These are phyloP conservation scores for Scaptomyza reducta DNA, from an alignment of 2,888 invertebrate genomes.

Conservation along the genomic window DNA sequence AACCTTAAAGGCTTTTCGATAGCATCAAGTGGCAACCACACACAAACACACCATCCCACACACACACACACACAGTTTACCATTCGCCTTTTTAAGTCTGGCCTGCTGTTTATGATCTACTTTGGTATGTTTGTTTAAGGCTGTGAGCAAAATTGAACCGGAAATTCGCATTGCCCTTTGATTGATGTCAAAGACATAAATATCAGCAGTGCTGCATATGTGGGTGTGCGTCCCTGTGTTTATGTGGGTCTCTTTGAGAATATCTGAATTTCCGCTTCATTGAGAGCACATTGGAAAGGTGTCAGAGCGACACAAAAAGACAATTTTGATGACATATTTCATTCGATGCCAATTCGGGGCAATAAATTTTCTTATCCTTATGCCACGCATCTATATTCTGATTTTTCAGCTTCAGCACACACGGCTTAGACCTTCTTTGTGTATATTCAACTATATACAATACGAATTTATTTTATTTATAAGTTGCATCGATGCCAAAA, in stretches of 20 bases:
- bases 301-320: conserved; percentile 68
- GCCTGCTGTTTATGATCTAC: conserved; percentile 32
- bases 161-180: conserved; percentile 62
- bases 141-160: conserved; percentile 30
- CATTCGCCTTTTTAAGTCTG: conserved; percentile 6
- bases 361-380: conserved; percentile 67
- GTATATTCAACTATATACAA: neutral
- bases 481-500: conserved; percentile 44
- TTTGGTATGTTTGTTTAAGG: conserved; percentile 47
- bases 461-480: conserved; percentile 73
- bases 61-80: conserved; percentile 11
- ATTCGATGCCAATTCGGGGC: conserved; percentile 64
- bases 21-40: conserved; percentile 19
- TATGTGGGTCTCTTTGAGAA: conserved; percentile 25
- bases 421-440: conserved; percentile 1
- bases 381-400: conserved; percentile 30
- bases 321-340: conserved; percentile 77
- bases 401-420: conserved; percentile 33
- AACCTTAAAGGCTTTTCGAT: conserved; percentile 35
- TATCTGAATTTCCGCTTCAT: conserved; percentile 65
- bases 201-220: conserved; percentile 12
- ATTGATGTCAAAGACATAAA: conserved; percentile 70
- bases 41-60: neutral
- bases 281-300: conserved; percentile 69
- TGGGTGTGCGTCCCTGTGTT: conserved; percentile 5